These are phyloP conservation scores for Danionella cerebrum DNA, from an alignment of 2,113 vertebrate species.

Conservation along the genomic window DNA sequence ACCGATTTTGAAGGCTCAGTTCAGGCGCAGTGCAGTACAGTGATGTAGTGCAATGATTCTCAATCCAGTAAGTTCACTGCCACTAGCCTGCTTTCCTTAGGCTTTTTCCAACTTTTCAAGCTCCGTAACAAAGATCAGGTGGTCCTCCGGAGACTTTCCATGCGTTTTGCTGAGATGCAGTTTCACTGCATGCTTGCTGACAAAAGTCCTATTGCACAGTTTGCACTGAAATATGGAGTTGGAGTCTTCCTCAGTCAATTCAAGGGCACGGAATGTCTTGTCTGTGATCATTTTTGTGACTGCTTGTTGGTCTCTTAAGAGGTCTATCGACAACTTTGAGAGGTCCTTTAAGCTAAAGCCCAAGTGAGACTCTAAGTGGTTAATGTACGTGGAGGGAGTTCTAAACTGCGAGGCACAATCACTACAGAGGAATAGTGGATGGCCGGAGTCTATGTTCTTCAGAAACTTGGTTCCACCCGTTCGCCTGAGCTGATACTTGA, in stretches of 20 bases:
- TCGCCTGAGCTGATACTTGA: slow-evolving; percentile 97
- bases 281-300: slow-evolving; percentile 80
- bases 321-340: slow-evolving; percentile 90
- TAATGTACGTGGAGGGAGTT: slow-evolving; percentile 93
- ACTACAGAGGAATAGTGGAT: slow-evolving; percentile 97
- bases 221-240: slow-evolving; percentile 93
- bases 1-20: slow-evolving; percentile 88
- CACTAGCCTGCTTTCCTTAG: slow-evolving; percentile 55
- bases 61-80: slow-evolving; percentile 76
- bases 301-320: slow-evolving; percentile 88
- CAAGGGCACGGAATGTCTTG: slow-evolving; percentile 79
- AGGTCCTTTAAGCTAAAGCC: slow-evolving; percentile 98
- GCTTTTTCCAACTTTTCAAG: slow-evolving; percentile 84
- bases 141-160: slow-evolving; percentile 98
- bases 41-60: slow-evolving; percentile 81
- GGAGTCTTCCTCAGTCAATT: slow-evolving; percentile 81
- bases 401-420: slow-evolving; percentile 99
- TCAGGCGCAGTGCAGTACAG: slow-evolving; percentile 88
- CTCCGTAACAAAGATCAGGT: slow-evolving; percentile 96
- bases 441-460: slow-evolving; percentile 95
- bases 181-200: slow-evolving; percentile 98
- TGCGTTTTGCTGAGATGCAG: slow-evolving; percentile 99
- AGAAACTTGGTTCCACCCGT: slow-evolving; percentile 98
- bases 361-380: slow-evolving; percentile 94
- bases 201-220: slow-evolving; percentile 96